Evolutionary conservation across 2,113 vertebrate genomes (phyloP), one percentile per base, ranked within the genome.

Genomic region (Tetraodon nigroviridis): DNA sequence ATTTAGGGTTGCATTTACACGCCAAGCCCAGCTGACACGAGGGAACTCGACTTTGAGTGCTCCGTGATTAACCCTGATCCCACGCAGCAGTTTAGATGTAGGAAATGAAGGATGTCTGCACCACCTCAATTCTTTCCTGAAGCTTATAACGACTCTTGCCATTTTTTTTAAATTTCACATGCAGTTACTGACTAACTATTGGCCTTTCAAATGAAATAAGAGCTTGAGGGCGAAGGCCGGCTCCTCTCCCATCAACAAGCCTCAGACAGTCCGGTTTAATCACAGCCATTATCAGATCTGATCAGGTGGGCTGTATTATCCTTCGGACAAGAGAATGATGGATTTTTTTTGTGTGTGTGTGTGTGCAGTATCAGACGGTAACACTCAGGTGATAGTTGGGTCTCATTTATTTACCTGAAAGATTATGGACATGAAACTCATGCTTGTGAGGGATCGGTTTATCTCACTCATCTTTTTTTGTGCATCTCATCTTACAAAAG

Each of bases 31-130:
- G 71, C 67, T 3, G 94, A 94, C 64, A 81, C 76, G 0, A 94
- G 94, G 12, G 90, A 90, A 6, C 88, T 89, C 6, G 85, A 94
- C 76, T 93, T 94, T 3, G 95, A 95, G 53, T 96, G 95, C 93
- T 92, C 87, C 44, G 76, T 91, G 62, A 67, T 95, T 86, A 91
- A 89, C 16, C 90, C 92, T 75, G 21, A 81, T 87, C 86, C 88
- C 90, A 70, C 83, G 84, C 41, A 7, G 16, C 19, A 32, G 21
- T 29, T 21, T 16, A 45, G 17, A 45, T 32, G 29, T 32, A 10
- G 7, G 32, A 37, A 37, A 8, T 37, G 32, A 37, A 37, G 32
- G 32, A 37, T 37, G 8, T 12, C 8, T 37, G 8, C 32, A 11
- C 32, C 32, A 37, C 12, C 32, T 12, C 32, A 8, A 37, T 37